Percentiles rank a stretch among this genome's conserved stretches.
Conservation (phyloP, 2,113 vertebrate species). For the Entelurus aequoreus region DNA sequence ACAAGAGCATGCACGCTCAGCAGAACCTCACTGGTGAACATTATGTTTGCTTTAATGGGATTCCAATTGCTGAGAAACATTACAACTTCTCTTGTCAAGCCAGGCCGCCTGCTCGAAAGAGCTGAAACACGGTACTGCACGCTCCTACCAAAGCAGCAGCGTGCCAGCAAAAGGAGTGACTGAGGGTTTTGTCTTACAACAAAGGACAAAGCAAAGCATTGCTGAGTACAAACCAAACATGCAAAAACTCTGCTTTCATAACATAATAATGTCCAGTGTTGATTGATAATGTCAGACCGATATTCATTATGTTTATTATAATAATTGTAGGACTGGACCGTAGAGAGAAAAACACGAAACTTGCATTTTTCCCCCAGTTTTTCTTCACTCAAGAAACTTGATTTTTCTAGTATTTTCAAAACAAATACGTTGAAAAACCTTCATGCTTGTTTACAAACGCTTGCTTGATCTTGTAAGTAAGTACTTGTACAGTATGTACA, state of each 20-base stretch:
- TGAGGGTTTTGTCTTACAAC: conserved; percentile 33
- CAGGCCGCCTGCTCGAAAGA: conserved; percentile 37
- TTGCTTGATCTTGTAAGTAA: conserved; percentile 6
- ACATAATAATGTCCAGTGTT: conserved; percentile 1
- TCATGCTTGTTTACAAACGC: background rate
- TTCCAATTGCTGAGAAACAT: conserved; percentile 23
- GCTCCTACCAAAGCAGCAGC: conserved; percentile 46
- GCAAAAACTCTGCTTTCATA: background rate
- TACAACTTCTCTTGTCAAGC: conserved; percentile 25
- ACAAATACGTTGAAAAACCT: too few species aligned
- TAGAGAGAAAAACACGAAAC: background rate
- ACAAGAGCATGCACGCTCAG: conserved; percentile 18
- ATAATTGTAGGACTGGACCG: background rate
- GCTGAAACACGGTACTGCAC: conserved; percentile 45
- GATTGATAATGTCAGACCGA: background rate
- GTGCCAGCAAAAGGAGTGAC: conserved; percentile 21
- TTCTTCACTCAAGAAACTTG: too few species aligned
- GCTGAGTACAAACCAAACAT: background rate
- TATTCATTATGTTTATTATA: background rate
- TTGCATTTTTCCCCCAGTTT: too few species aligned
- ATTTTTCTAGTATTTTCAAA: background rate
- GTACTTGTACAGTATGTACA: conserved; percentile 9
- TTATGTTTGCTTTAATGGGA: background rate
- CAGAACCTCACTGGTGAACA: conserved; percentile 5
- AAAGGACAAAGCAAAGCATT: conserved; percentile 3